Evolutionary conservation across 1,140 invertebrate species (phyloP), one percentile per base, ranked within the genome.

Genomic region (Caenorhabditis briggsae): DNA sequence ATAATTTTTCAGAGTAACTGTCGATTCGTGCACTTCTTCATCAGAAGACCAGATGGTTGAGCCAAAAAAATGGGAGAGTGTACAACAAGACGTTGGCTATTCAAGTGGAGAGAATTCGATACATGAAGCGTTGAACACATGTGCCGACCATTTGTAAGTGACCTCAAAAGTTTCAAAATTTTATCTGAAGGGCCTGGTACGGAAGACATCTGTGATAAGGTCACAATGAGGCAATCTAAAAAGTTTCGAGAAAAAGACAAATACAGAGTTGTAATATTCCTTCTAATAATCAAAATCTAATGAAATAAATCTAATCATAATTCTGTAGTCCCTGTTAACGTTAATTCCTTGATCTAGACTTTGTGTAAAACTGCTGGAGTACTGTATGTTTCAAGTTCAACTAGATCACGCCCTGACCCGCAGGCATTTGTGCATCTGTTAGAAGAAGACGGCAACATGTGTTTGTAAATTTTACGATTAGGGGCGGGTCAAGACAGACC

Each of bases 81-180:
- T 86, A 14, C 86, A 74, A 20, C 82, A 88, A 78, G 88, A 89
- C 46, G 82, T 89, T 61, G 88, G 88, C 53, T 89, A 89, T 59
- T 89, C 88, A 23, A 86, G 84, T 53, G 88, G 88, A 46, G 88
- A 89, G 48, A 88, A 88, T 43, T 86, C 83, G 5, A 83, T 88
- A 25, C 88, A 89, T 74, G 88, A 88, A 83, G 82, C 86, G n/a
- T 50, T 87, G 18, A 88, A 88, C 85, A 86, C 87, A 12, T 56
- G 88, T 55, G 87, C 78, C 56, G 86, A 87, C 23, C 61, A 85
- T n/a, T 70, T 53, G 84, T 85, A 65, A 74, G 84, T 84, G 55
- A 64, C 55, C 85, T 74, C 65, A 41, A 46, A 55, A 74, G 58
- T 65, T 11, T 61, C 6, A 61, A 61, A 61, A 61, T 2, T 2